Evolutionary conservation across 2,113 vertebrate species (phyloP).

Genomic region (Antigone vipio): DNA sequence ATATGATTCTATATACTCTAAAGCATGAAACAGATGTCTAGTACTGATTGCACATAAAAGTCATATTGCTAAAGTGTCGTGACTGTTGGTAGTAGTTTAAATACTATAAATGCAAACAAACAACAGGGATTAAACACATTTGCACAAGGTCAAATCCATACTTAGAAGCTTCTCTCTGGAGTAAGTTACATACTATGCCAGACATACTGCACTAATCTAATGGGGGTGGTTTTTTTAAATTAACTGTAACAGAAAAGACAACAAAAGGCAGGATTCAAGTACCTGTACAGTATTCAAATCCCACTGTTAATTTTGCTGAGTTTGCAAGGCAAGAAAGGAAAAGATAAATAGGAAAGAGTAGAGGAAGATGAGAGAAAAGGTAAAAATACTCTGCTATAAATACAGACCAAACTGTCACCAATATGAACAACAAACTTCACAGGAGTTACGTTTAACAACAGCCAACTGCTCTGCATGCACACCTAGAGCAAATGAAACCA

Average conservation of each 20-base stretch:
- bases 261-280: not conserved
- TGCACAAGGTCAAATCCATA: conserved; percentile 30
- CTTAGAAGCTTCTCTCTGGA: not conserved
- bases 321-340: not conserved
- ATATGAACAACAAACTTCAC: not conserved
- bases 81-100: conserved; percentile 11
- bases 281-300: not conserved
- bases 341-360: not conserved
- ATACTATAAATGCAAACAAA: conserved; percentile 29
- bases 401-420: not conserved
- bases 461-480: not conserved
- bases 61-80: not conserved
- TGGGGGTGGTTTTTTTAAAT: not conserved
- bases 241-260: not conserved
- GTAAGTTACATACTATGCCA: not conserved
- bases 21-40: conserved; percentile 32
- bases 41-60: conserved; percentile 11
- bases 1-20: not conserved
- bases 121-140: conserved; percentile 26
- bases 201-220: not conserved
- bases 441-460: not conserved
- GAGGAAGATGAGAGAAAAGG: not conserved
- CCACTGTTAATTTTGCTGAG: not conserved
- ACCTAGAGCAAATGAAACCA: not conserved
- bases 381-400: not conserved